Evolutionary conservation across 1,140 invertebrate species (phyloP).

Genomic region (Pseudomyrmex concolor): DNA sequence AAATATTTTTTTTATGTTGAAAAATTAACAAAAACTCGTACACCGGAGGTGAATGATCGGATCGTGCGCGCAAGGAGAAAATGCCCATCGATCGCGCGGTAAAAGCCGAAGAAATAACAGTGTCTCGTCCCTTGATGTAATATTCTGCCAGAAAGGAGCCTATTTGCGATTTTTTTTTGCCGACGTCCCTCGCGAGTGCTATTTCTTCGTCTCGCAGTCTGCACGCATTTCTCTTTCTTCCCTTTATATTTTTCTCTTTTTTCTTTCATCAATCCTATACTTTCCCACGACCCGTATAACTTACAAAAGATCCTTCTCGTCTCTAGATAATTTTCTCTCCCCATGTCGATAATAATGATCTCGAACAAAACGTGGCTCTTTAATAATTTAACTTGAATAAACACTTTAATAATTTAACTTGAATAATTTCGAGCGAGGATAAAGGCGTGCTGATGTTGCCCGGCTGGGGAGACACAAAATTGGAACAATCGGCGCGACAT

Average conservation of each 20-base stretch:
- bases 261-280: neutral
- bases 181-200: neutral
- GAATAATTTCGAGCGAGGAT: neutral
- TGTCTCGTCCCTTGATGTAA: conserved; percentile 72
- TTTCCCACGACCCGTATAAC: neutral
- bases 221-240: neutral
- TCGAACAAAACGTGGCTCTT: neutral
- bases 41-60: conserved; percentile 36
- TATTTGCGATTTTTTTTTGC: conserved; percentile 65
- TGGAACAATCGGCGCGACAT: neutral
- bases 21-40: conserved; percentile 15
- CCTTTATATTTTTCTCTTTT: neutral
- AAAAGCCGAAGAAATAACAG: conserved; percentile 67
- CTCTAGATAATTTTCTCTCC: neutral
- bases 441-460: neutral
- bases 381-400: neutral
- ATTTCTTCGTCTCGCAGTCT: neutral
- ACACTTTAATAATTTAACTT: too few species aligned
- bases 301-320: conserved; percentile 7
- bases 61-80: conserved; percentile 38
- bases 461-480: neutral
- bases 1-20: conserved; percentile 11
- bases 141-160: conserved; percentile 69
- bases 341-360: conserved; percentile 17
- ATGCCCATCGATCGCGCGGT: conserved; percentile 75